Base-by-base conservation (phyloP, 2,797 vertebrate genomes). In the Acipenser transmontanus region DNA sequence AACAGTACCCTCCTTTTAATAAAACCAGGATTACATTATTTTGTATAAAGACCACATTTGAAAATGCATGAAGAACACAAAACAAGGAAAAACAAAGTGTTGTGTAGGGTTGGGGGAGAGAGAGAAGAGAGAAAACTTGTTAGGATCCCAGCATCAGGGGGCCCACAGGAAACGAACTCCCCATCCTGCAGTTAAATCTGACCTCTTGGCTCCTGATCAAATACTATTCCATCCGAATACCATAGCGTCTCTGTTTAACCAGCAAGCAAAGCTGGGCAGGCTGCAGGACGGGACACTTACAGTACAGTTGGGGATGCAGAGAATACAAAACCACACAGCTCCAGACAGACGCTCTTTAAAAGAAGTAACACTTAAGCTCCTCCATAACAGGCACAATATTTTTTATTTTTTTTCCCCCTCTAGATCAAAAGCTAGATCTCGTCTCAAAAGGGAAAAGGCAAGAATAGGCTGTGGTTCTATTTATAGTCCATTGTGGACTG, bases 201-300 rank as follows among this genome's bases (percentile, higher is more conserved):
- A 92, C 91, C 91, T 88, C 81, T 91, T 94, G 93, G 92, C 93
- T 88, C 73, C 60, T 62, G 84, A 90, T 93, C 93, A 93, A 91
- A 89, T 89, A 88, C 83, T 89, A 78, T 86, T 91, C 89, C 75
- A 88, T 85, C 88, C 71, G 88, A 91, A 93, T 91, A 93, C 90
- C 91, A 91, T 89, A 88, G 88, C 81, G 85, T 84, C 86, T 91
- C 90, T 89, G 90, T 91, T 91, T 86, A 65, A 54, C 50, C 63
- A 51, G 14, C 63, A 14, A 17, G 49, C 14, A 13, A 50, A 50
- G 20, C 63, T 47, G 8, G 49, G 49, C 63, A 17, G n/a, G n/a
- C 49, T 20, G 9, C 49, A 49, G 60, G 60, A 61, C 60, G 60
- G 60, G 60, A 17, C 70, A 66, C 66, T 70, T 73, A 64, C 71